A percentile compares a stretch with the other conserved stretches of the same genome.
Conservation (phyloP, 1,140 invertebrate species). For the Zaprionus davidi region DNA sequence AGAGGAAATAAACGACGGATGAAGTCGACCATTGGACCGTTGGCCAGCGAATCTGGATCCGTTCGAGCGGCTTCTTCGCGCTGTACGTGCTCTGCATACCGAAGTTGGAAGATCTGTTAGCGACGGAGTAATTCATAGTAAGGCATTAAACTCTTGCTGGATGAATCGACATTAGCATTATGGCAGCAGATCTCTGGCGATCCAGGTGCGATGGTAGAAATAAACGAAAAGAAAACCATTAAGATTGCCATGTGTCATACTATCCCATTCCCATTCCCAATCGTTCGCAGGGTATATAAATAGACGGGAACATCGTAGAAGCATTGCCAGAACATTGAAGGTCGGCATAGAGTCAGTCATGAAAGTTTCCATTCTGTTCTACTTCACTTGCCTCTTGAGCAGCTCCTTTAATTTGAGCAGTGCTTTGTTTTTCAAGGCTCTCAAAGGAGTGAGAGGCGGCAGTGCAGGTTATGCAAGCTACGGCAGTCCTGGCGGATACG, state of each 20-base stretch:
- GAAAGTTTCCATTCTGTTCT: conserved; percentile 34
- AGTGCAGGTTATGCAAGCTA: conserved; percentile 10
- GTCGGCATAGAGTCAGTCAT: conserved; percentile 44
- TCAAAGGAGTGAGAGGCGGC: conserved; percentile 38
- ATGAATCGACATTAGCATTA: conserved; percentile 48
- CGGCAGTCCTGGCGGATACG: neutral
- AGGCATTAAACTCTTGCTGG: conserved; percentile 49
- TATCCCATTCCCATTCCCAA: conserved; percentile 14
- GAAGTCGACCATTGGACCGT: conserved; percentile 6
- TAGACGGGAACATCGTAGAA: conserved; percentile 54
- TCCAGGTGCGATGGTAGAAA: conserved; percentile 48
- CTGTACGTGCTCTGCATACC: conserved; percentile 61
- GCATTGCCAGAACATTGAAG: conserved; percentile 43
- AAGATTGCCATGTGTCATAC: conserved; percentile 69
- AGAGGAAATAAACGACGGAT: conserved; percentile 39
- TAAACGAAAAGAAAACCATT: conserved; percentile 60
- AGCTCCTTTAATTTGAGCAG: conserved; percentile 41
- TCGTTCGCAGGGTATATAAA: conserved; percentile 69
- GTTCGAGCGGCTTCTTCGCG: conserved; percentile 21
- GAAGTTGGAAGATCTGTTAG: conserved; percentile 45
- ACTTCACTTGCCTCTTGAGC: conserved; percentile 38
- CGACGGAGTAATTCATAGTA: conserved; percentile 60
- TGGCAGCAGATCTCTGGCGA: conserved; percentile 60
- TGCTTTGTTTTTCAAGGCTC: conserved; percentile 60
- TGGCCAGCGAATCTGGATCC: conserved; percentile 35